Evolutionary conservation across 2,888 invertebrate species (phyloP).

Genomic region (Idaea biselata): DNA sequence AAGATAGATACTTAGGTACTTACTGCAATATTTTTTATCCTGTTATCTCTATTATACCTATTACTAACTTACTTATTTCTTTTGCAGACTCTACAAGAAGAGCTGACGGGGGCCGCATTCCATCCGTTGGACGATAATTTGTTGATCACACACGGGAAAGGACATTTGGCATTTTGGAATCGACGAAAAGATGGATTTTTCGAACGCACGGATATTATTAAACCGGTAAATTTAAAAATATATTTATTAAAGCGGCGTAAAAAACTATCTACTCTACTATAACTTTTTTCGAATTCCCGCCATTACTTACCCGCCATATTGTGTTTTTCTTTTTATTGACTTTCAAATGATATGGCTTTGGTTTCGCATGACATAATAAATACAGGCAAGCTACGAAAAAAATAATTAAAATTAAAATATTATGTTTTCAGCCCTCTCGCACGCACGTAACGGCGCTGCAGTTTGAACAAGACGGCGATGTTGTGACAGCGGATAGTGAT

Average conservation of each 20-base stretch:
- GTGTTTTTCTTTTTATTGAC: too few species aligned
- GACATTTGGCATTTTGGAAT: constrained; percentile 96
- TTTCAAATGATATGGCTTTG: too few species aligned
- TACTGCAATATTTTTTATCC: background rate
- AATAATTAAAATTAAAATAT: too few species aligned
- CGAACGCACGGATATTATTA: constrained; percentile 93
- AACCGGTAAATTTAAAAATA: constrained; percentile 80
- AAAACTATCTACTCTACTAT: too few species aligned
- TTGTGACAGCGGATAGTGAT: constrained; percentile 94
- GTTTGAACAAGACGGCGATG: constrained; percentile 95
- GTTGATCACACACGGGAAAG: constrained; percentile 94
- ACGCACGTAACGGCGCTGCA: constrained; percentile 93
- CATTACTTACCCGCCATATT: too few species aligned
- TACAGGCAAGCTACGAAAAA: too few species aligned
- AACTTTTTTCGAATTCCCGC: background rate
- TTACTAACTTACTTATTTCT: too few species aligned
- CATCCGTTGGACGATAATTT: constrained; percentile 95
- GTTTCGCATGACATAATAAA: too few species aligned
- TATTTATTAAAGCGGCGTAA: too few species aligned
- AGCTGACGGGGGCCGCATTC: constrained; percentile 92
- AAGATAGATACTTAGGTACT: too few species aligned
- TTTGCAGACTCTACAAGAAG: constrained; percentile 91
- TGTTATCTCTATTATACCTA: too few species aligned
- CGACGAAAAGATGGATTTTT: constrained; percentile 94
- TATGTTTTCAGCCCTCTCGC: constrained; percentile 86